Evolutionary conservation across 2,797 vertebrate genomes (phyloP), one percentile per base, ranked within the genome.

Genomic region (Syndactyla subalaris): DNA sequence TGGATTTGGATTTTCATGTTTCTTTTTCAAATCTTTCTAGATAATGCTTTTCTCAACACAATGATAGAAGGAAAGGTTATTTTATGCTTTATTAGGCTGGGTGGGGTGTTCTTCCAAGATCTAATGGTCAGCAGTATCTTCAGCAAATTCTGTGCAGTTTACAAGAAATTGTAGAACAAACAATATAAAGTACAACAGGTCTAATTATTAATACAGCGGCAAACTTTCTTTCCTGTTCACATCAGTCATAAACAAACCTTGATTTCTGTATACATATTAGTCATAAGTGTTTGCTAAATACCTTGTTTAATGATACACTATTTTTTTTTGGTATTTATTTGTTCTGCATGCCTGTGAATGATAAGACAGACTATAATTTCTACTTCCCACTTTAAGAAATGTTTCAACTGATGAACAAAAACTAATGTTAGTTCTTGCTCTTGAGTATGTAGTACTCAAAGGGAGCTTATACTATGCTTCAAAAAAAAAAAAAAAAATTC

Each of bases 81-180:
- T 95, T 93, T 80, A 62, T 46, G 62, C 83, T 89, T 89, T 89
- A 68, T 88, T 91, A 95, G 24, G 3, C 38, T 74, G 17, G 21
- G 14, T 78, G 70, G 88, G 54, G 58, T 49, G 87, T 65, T 89
- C 72, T 85, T 92, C 61, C 65, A 83, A 91, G 65, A 93, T 46
- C 52, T 54, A 74, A 36, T 30, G 29, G 75, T 87, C 87, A 94
- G 78, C 57, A 89, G 29, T 63, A 85, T 85, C 91, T 88, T 85
- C 82, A 91, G 62, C 24, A 92, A 88, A 93, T 71, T 79, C 38
- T 74, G 29, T 23, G 66, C 65, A 61, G 49, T 71, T 92, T 75
- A 82, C 23, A 80, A 75, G 45, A 91, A 79, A 70, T 9, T 74
- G 59, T 23, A 77, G 43, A 89, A 66, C 23, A 85, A 81, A 51